Base-by-base conservation (phyloP, 2,888 invertebrate genomes). In the Hipparchia sbordonii region DNA sequence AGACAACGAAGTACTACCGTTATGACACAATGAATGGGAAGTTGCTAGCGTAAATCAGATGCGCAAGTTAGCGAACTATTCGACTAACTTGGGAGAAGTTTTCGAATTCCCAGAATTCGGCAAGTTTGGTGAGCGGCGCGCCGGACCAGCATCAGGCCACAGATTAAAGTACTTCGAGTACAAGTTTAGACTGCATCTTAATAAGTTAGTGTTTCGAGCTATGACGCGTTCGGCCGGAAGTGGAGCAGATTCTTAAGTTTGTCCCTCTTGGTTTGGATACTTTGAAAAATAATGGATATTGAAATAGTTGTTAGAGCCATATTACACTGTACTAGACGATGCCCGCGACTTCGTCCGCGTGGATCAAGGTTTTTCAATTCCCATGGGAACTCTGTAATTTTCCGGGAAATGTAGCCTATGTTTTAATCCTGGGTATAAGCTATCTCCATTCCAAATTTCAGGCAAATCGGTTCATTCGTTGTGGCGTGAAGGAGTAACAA, bases 1-100 rank as follows among this genome's bases (percentile, higher is more conserved):
- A 39, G 23, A 39, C 39, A 5, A 39, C 8, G 6, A 7, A 62
- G 13, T 13, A 12, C n/a, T 62, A 13, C 48, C 13, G 9, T 60
- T 48, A 68, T 48, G 51, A 48, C 59, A 60, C 51, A 8, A 7
- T 39, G 60, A 68, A 68, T 68, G n/a, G 67, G 60, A 60, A 51
- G 23, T 68, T 68, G 12, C 23, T 62, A n/a, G 33, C 60, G 51
- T 60, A 60, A 67, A 67, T 51, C 68, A 68, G 68, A 68, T 68
- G 68, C 51, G 51, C 68, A 59, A 68, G 57, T 68, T 68, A 48
- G 60, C 59, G 33, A 68, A 68, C 48, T 68, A 68, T 68, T 68
- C 48, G 68, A 33, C 23, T 33, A 68, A 60, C 68, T 68, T 68
- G 59, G 8, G 13, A 51, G 68, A 33, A 68, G 68, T 68, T 60